These are phyloP conservation scores for Crotalus tigris DNA, from an alignment of 2,113 vertebrate species.

Conservation along the genomic window DNA sequence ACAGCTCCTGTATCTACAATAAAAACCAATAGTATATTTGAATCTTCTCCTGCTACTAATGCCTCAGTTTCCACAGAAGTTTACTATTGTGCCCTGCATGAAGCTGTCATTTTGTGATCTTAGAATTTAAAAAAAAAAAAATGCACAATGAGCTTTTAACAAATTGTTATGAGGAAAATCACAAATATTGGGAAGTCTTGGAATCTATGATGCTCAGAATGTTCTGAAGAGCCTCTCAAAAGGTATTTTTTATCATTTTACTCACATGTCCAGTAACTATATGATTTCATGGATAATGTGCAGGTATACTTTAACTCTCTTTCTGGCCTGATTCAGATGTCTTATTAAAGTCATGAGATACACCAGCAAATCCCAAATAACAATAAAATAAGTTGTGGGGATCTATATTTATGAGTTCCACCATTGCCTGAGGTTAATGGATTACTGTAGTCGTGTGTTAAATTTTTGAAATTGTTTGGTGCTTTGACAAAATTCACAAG, in stretches of 20 bases:
- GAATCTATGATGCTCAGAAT: not conserved
- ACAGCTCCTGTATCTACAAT: not conserved
- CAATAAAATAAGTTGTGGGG: not conserved
- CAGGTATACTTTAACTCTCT: not conserved
- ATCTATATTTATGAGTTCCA: not conserved
- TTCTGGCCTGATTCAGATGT: not conserved
- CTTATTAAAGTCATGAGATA: not conserved
- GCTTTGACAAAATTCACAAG: not conserved
- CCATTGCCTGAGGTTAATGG: not conserved
- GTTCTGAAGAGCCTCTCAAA: not conserved
- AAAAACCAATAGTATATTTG: not conserved
- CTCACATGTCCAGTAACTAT: not conserved
- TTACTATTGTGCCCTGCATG: not conserved
- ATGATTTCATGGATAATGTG: not conserved
- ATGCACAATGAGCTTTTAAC: not conserved
- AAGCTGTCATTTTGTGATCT: not conserved
- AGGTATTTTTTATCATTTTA: not conserved
- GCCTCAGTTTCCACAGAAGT: not conserved
- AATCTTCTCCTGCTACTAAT: not conserved
- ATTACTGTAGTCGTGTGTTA: not conserved
- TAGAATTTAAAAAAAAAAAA: not conserved
- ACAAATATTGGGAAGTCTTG: not conserved
- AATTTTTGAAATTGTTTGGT: not conserved
- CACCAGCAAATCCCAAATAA: not conserved
- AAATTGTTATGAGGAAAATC: not conserved